phyloP scores from a whole-genome alignment of 2,113 vertebrate species.

The Eurystomus gularis region DNA sequence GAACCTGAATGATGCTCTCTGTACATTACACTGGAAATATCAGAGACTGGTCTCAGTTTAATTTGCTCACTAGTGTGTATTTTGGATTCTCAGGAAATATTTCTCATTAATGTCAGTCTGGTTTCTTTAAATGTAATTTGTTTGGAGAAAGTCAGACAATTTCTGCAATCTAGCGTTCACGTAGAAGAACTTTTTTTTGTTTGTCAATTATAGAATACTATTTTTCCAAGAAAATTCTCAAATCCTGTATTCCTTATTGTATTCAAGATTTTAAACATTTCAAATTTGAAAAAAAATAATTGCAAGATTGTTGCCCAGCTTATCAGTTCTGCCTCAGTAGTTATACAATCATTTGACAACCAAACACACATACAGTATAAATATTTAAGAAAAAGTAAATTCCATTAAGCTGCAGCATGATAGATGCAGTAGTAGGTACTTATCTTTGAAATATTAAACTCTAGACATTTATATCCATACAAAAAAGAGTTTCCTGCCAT shows the following conservation, averaged over 20 bases:
- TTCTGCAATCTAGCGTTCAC: constrained; percentile 48
- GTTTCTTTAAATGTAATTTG: constrained; percentile 68
- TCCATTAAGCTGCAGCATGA: constrained; percentile 79
- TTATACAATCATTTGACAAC: constrained; percentile 67
- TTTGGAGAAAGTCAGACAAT: constrained; percentile 46
- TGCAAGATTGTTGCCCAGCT: background rate
- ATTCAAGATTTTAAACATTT: background rate
- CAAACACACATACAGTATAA: constrained; percentile 81
- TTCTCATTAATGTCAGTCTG: constrained; percentile 37
- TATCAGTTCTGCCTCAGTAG: constrained; percentile 39
- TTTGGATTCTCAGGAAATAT: constrained; percentile 71
- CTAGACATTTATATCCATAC: constrained; percentile 86
- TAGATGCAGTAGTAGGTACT: constrained; percentile 81
- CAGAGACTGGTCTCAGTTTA: constrained; percentile 58
- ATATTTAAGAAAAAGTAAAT: constrained; percentile 88
- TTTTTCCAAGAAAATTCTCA: background rate
- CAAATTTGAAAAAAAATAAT: background rate
- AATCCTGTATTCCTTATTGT: background rate
- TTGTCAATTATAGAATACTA: background rate
- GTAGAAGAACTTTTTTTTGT: constrained; percentile 39
- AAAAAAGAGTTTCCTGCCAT: constrained; percentile 83
- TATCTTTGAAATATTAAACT: constrained; percentile 86
- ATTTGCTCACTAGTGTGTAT: constrained; percentile 67
- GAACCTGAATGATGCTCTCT: constrained; percentile 55
- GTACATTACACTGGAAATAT: constrained; percentile 61